Evolutionary conservation across 1,140 invertebrate species (phyloP), one percentile per base, ranked within the genome.

Genomic region (Drosophila takahashii): DNA sequence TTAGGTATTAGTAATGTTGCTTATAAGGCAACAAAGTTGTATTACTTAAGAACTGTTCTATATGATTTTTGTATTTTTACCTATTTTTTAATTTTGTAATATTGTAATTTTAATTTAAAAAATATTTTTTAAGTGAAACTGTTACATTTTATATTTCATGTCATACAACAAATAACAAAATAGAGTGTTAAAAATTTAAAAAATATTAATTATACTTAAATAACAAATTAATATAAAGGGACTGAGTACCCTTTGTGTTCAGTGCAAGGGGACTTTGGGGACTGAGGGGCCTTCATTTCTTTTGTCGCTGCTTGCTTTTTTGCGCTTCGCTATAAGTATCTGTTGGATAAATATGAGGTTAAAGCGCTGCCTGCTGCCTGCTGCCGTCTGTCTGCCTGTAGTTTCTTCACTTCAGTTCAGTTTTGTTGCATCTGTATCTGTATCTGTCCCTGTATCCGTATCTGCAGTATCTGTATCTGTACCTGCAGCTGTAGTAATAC

Each of bases 331-430:
- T 81, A 86, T 86, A 86, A 90, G 89, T 90, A 90, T 90, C 81
- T 89, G 90, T 90, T 90, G 89, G 90, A 89, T 91, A 91, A 91
- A 91, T 91, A 91, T 91, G 90, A 91, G 90, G 90, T 91, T 91
- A 91, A 91, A 90, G 62, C 81, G 84, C 81, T 90, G 87, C 81
- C 79, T 90, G 84, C 79, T 90, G 86, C 81, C 79, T 90, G 79
- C 77, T 91, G 81, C 73, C 64, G 79, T 57, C 47, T 50, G 47
- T 32, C 47, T 69, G 73, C 61, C 45, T 54, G 60, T 72, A 50
- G 74, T 58, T 54, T 69, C 75, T 61, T 67, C 60, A 67, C 64
- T 67, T 67, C 64, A 67, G 75, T 47, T 65, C 60, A 67, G 45
- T 65, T 67, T 60, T 65, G 64, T 66, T 72, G 22, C 3, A 67